These are phyloP conservation scores for Isoperla grammatica DNA, from an alignment of 2,888 invertebrate species.

Conservation along the genomic window DNA sequence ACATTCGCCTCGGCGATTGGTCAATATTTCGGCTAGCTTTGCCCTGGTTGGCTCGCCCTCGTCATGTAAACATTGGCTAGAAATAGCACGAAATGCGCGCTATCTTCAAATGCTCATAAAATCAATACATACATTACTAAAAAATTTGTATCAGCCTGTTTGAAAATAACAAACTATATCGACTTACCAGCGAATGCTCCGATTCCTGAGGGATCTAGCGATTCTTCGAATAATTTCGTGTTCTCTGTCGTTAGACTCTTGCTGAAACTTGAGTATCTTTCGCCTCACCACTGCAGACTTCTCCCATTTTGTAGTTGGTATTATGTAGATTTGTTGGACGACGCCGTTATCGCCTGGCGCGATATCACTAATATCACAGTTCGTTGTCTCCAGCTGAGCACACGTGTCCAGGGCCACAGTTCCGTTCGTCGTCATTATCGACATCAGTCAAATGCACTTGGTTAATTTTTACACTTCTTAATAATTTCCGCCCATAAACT, in stretches of 20 bases:
- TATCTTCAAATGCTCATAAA: neutral
- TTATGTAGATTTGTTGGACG: slow-evolving; percentile 6
- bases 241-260: slow-evolving; percentile 4
- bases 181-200: slow-evolving; percentile 27
- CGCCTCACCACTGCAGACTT: neutral
- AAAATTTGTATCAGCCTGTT: neutral
- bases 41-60: neutral
- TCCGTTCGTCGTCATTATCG: slow-evolving; percentile 6
- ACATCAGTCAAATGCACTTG: no score
- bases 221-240: slow-evolving; percentile 11
- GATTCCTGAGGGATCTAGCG: slow-evolving; percentile 17
- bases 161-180: neutral
- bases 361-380: neutral
- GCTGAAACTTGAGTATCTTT: neutral
- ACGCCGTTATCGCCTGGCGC: neutral
- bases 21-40: neutral
- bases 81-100: neutral
- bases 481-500: no score
- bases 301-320: slow-evolving; percentile 1
- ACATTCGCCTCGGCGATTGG: no score
- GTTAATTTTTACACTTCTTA: no score
- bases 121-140: slow-evolving; percentile 3
- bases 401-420: neutral
- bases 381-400: slow-evolving; percentile 1
- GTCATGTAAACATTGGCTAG: neutral